Evolutionary conservation across 2,888 invertebrate species (phyloP), one percentile per base, ranked within the genome.

Genomic region (Campoplex nolae): DNA sequence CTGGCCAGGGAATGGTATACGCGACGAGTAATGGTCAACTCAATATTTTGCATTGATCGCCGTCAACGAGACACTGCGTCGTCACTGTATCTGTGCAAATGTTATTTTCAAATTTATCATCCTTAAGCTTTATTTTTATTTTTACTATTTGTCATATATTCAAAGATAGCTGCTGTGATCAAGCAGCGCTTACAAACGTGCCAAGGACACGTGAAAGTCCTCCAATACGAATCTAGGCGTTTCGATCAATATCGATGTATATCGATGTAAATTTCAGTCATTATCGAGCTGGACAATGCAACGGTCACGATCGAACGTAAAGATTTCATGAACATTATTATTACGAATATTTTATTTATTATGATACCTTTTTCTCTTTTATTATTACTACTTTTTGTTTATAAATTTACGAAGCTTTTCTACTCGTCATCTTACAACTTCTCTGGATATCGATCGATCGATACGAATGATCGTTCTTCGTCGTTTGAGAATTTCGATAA

Each of bases 11-110:
- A 2, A 95, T 98, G 83, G 97, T 98, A 75, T 98, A 97, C 94
- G 98, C 97, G 35, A 98, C 98, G 89, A 98, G 97, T 93, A 97
- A 97, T 28, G 98, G 98, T 78, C 97, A 97, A 92, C 95, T 98
- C 88, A 96, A 96, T 92, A 96, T 97, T 90, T 95, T 97, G 93
- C 92, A 92, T 89, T 93, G 90, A 91, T 88, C 82, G n/a, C 18
- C 38, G 3, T 16, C 35, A 73, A 73, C 68, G 48, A 48, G 58
- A 18, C 23, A 58, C 42, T n/a, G 35, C 4, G n/a, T 42, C 68
- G 32, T 58, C 11, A 70, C n/a, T 45, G 67, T 16, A 58, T 73
- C 23, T n/a, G 3, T 16, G n/a, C 13, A 75, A 77, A 3, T 54
- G 65, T 73, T 13, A 35, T 73, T 56, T 83, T 32, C 51, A 85